Conservation (phyloP, 2,113 vertebrate genomes). For the Isichthys henryi region DNA sequence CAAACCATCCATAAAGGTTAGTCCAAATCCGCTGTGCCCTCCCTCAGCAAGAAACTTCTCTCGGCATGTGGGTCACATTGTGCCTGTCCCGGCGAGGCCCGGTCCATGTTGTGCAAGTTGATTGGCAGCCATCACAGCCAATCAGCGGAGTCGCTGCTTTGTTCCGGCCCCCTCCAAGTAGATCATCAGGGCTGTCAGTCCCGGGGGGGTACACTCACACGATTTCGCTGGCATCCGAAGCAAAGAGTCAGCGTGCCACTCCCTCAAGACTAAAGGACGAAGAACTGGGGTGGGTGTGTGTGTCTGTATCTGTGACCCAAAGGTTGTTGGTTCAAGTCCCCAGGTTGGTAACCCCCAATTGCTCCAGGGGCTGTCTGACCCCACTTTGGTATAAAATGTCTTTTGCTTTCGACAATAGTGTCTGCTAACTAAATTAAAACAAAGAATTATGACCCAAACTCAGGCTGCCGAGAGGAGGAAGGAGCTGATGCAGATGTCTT, state of each 20-base stretch:
- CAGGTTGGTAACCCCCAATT: background rate
- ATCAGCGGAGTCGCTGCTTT: slow-evolving; percentile 18
- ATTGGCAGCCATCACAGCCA: slow-evolving; percentile 16
- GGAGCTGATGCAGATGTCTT: background rate
- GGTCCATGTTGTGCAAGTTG: slow-evolving; percentile 6
- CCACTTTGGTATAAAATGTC: background rate
- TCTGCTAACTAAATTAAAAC: slow-evolving; percentile 1
- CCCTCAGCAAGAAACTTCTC: slow-evolving; percentile 4
- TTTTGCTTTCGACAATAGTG: background rate
- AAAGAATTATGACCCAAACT: background rate
- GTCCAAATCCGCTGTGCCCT: background rate
- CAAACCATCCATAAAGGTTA: slow-evolving; percentile 12
- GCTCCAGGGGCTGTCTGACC: background rate
- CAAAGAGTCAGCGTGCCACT: background rate
- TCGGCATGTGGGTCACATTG: background rate
- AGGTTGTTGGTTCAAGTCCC: background rate
- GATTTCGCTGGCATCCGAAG: slow-evolving; percentile 32
- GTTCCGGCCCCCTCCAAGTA: slow-evolving; percentile 36
- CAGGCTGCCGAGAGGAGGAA: background rate
- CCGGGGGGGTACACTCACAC: slow-evolving; percentile 31
- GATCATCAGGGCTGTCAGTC: slow-evolving; percentile 44
- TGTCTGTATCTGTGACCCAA: background rate
- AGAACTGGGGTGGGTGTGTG: background rate
- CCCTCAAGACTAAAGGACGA: slow-evolving; percentile 2
- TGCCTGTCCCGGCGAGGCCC: slow-evolving; percentile 14